Evolutionary conservation across 2,797 vertebrate species (phyloP).

Genomic region (Labeo calbasu): DNA sequence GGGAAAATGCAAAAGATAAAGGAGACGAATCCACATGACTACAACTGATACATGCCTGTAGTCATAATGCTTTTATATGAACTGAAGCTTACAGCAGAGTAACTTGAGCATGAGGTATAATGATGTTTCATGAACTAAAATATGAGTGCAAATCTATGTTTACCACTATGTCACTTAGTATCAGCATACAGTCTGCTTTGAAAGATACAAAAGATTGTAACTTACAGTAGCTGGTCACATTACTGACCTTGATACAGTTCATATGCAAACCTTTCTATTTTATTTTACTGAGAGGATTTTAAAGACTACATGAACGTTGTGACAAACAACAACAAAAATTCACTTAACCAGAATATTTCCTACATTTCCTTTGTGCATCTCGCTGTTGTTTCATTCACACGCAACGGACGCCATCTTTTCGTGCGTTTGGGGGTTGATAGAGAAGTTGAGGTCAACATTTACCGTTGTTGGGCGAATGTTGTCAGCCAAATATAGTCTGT

Average conservation of each 20-base stretch:
- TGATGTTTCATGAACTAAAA: conserved; percentile 20
- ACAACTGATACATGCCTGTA: conserved; percentile 16
- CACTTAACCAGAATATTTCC: not conserved
- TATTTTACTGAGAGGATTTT: not conserved
- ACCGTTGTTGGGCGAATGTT: not conserved
- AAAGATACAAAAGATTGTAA: conserved; percentile 1
- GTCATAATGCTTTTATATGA: conserved; percentile 22
- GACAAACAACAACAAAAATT: not conserved
- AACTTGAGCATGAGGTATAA: not conserved
- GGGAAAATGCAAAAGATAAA: conserved; percentile 41
- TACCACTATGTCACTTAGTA: not conserved
- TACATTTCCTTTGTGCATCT: not conserved
- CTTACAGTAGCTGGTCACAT: not conserved
- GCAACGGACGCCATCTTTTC: not conserved
- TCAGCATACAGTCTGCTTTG: not conserved
- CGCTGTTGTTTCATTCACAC: not conserved
- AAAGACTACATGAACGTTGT: not conserved
- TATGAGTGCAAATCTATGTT: not conserved
- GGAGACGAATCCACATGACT: not conserved
- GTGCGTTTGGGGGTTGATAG: not conserved
- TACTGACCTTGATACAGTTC: not conserved
- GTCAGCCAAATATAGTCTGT: not conserved
- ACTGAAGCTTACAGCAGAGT: conserved; percentile 13
- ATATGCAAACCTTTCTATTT: not conserved
- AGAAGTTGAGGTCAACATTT: not conserved